Evolutionary conservation across 2,888 invertebrate genomes (phyloP), one percentile per base, ranked within the genome.

Genomic region (Fissipunctia ypsillon): DNA sequence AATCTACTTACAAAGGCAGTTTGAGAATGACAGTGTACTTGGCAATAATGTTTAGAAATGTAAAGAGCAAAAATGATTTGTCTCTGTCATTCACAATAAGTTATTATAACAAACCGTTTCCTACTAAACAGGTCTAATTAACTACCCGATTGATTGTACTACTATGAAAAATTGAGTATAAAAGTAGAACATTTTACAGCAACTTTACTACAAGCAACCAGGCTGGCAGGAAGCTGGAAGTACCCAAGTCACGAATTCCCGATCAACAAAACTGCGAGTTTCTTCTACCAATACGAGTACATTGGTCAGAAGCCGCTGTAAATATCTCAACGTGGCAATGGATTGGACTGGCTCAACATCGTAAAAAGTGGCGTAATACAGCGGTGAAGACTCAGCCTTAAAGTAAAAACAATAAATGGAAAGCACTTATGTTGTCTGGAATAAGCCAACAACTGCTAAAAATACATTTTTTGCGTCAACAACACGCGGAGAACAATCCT

Each of bases 241-340:
- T 78, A 78, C 48, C 54, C 78, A 54, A 76, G 78, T 78, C 78
- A 79, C 78, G 78, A 82, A 69, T 28, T 61, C 31, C 19, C 69
- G 78, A 79, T 82, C 78, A 69, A 78, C 83, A 82, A 82, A 79
- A 77, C 78, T 79, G 82, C 78, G 69, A 82, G 68, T 68, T 61
- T 69, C 82, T 54, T 82, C 83, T 60, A 63, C 78, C 65, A 79
- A 82, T 79, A n/a, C n/a, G n/a, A n/a, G n/a, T n/a, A 82, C 78
- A 78, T 82, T 82, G 83, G 78, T 69, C 65, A 82, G 83, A 63
- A 66, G 66, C 78, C 45, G 65, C 69, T 78, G 65, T 82, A 79
- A 79, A 79, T 79, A 79, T 69, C 65, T 78, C 83, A 83, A 63
- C 28, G 69, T 78, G 45, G 50, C 83, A 78, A 78, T 79, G 78